Conservation (phyloP, 2,888 invertebrate species). For the Fragum fragum region DNA sequence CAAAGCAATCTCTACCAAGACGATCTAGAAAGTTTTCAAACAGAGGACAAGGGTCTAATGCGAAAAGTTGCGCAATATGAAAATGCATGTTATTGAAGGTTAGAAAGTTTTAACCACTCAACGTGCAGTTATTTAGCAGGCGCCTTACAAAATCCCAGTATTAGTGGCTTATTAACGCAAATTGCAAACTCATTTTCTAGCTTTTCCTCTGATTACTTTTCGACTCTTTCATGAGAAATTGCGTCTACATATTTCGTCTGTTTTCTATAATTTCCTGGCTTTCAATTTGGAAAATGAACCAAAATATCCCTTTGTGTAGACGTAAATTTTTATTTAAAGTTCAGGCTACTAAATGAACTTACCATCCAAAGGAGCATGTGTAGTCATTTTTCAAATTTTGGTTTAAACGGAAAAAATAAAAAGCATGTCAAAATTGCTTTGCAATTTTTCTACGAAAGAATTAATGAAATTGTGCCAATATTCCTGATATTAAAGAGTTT, state of each 20-base stretch:
- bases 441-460: too few relatives aligned
- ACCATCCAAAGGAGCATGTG: too few relatives aligned
- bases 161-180: constrained; percentile 9
- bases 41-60: not conserved
- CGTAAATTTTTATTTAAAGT: too few relatives aligned
- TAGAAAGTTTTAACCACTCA: constrained; percentile 8
- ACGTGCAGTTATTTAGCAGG: constrained; percentile 17
- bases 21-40: too few relatives aligned
- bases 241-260: constrained; percentile 4
- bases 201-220: constrained; percentile 6
- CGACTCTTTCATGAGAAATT: constrained; percentile 6
- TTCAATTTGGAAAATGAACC: not conserved
- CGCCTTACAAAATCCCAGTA: constrained; percentile 21
- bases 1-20: too few relatives aligned
- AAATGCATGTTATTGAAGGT: not conserved
- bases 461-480: too few relatives aligned
- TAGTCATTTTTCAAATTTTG: too few relatives aligned
- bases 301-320: too few relatives aligned
- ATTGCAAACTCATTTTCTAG: constrained; percentile 3
- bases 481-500: too few relatives aligned
- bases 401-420: too few relatives aligned
- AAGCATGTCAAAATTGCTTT: too few relatives aligned
- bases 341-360: too few relatives aligned
- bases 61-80: not conserved
- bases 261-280: not conserved